Base-by-base conservation (phyloP, 2,888 invertebrate species). In the Drosophila pegasa region DNA sequence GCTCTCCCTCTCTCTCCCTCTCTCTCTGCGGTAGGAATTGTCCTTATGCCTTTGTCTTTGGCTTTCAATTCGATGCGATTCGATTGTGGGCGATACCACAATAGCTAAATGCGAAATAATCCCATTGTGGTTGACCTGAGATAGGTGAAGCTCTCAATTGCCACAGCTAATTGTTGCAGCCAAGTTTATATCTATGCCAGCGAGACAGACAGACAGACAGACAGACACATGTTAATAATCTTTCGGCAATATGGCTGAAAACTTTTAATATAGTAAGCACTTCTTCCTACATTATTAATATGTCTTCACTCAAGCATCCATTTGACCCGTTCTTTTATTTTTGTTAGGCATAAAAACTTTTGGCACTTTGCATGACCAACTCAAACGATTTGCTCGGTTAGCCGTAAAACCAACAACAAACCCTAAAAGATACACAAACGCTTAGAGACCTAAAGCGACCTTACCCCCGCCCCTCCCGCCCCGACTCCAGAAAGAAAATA, bases 361-460 rank as follows among this genome's bases (percentile, higher is more conserved):
- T 48, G 85, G 85, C 82, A 81, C 81, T 81, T 81, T 85, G 85
- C 74, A 82, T 77, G 79, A 75, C 85, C 85, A 69, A 82, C 85
- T 79, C 82, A 81, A 81, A 79, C 85, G 81, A 85, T 81, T 85
- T 82, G 85, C 79, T 81, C 79, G 81, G 85, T 81, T 79, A 74
- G 71, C 85, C 81, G 77, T 62, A 71, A 60, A 68, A 70, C 68
- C 78, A 82, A 63, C 82, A 82, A 66, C 77, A 76, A 76, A 66
- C 78, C 80, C 66, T 50, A 76, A 74, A 74, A 77, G 69, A 79
- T 67, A 85, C 71, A 80, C 81, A 82, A 78, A 82, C 66, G 75
- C 85, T 84, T 76, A 62, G 57, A 66, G 66, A 70, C 80, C 75
- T 83, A 83, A 83, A 82, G 78, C 75, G 86, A 80, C 77, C 47